Evolutionary conservation across 2,888 invertebrate genomes (phyloP).

Genomic region (Crioceris asparagi): DNA sequence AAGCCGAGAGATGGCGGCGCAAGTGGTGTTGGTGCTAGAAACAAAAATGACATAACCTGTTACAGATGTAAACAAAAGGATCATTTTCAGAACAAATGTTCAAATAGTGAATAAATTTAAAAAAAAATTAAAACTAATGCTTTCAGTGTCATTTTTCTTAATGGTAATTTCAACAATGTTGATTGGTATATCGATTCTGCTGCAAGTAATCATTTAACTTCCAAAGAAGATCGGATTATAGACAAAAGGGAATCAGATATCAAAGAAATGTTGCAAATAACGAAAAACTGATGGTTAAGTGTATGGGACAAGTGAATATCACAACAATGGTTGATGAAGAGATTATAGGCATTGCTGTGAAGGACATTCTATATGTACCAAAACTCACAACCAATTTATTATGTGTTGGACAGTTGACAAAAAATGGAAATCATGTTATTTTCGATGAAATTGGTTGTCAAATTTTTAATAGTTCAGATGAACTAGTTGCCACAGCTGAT

Average conservation of each 20-base stretch:
- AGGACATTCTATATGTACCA: constrained; percentile 16
- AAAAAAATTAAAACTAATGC: constrained; percentile 11
- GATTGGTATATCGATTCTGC: constrained; percentile 21
- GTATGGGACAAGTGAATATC: constrained; percentile 11
- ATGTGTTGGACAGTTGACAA: constrained; percentile 20
- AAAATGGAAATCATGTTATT: constrained; percentile 18
- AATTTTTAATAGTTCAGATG: constrained; percentile 16
- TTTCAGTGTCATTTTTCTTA: constrained; percentile 19
- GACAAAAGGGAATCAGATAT: constrained; percentile 6
- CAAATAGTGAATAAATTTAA: constrained; percentile 3
- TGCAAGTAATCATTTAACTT: constrained; percentile 17
- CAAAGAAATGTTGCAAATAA: constrained; percentile 12
- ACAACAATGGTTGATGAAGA: constrained; percentile 7
- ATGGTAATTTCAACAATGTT: constrained; percentile 9
- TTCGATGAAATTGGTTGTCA: constrained; percentile 17
- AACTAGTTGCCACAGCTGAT: constrained; percentile 6
- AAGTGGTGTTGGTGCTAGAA: constrained; percentile 3
- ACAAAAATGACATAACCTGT: constrained; percentile 12
- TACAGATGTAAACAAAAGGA: constrained; percentile 17
- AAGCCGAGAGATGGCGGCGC: constrained; percentile 7
- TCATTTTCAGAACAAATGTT: constrained; percentile 16
- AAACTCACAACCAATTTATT: constrained; percentile 20
- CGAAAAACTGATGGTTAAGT: constrained; percentile 8
- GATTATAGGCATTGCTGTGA: constrained; percentile 10
- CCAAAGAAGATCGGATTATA: constrained; percentile 10